Conservation (phyloP, 2,888 invertebrate species). For the Cerastoderma edule region DNA sequence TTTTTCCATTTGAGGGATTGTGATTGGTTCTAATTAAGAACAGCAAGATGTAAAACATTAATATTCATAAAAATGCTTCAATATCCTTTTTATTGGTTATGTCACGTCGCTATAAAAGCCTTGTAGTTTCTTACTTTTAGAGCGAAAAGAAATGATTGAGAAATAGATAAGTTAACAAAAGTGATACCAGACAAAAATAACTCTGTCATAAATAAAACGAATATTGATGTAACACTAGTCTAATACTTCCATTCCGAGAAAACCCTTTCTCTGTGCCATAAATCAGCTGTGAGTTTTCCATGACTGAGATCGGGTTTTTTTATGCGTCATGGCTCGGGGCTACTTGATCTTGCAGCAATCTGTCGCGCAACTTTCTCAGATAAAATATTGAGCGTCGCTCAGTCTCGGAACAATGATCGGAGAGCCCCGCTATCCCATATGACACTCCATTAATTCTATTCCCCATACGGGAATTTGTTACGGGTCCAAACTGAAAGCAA, state of each 20-base stretch:
- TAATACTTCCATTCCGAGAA: not conserved
- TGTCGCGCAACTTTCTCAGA: constrained; percentile 1
- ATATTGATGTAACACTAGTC: not conserved
- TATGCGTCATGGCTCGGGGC: not conserved
- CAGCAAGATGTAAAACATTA: no score
- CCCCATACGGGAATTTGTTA: not conserved
- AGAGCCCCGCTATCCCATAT: not conserved
- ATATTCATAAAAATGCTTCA: no score
- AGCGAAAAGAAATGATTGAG: not conserved
- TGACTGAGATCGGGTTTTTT: not conserved
- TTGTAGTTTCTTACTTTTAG: not conserved
- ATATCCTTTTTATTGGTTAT: no score
- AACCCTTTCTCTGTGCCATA: not conserved
- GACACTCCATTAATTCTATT: not conserved
- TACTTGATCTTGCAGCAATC: constrained; percentile 1
- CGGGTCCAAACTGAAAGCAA: not conserved
- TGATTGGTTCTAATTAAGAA: no score
- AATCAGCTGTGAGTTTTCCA: not conserved
- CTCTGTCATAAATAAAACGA: not conserved
- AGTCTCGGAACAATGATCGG: not conserved
- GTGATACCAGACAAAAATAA: no score
- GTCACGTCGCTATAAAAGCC: not conserved
- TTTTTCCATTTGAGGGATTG: no score
- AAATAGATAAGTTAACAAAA: no score
- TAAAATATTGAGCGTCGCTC: not conserved